These are phyloP conservation scores for Platichthys flesus DNA, from an alignment of 2,113 vertebrate species.

Conservation along the genomic window DNA sequence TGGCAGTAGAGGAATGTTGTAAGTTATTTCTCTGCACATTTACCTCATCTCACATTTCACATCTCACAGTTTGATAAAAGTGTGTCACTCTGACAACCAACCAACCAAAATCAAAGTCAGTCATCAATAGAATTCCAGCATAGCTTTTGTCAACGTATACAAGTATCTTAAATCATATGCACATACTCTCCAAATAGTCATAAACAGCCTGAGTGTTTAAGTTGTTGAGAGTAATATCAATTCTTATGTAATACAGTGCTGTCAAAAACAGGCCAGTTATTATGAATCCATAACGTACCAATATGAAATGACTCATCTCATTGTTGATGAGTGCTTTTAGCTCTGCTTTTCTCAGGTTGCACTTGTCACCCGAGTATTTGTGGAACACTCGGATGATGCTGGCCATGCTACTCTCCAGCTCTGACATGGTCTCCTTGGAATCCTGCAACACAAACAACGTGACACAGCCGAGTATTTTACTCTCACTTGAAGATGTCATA, in stretches of 20 bases:
- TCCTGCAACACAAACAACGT: slow-evolving; percentile 33
- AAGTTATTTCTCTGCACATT: neutral
- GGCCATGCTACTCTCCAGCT: slow-evolving; percentile 77
- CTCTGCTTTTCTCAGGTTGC: slow-evolving; percentile 80
- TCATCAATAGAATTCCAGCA: too few species aligned
- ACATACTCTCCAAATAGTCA: neutral
- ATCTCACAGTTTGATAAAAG: neutral
- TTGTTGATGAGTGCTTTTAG: slow-evolving; percentile 82
- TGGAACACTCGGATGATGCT: slow-evolving; percentile 78
- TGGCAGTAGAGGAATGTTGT: too few species aligned
- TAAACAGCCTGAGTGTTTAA: neutral
- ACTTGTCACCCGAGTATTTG: slow-evolving; percentile 77
- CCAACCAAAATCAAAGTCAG: too few species aligned
- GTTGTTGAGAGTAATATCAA: neutral
- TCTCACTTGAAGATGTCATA: neutral
- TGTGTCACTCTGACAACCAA: too few species aligned
- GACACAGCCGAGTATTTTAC: neutral
- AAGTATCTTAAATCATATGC: neutral
- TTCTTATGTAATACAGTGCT: neutral
- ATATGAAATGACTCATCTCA: slow-evolving; percentile 81
- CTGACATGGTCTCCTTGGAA: slow-evolving; percentile 60
- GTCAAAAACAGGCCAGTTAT: neutral
- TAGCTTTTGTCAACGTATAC: neutral
- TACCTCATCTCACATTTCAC: too few species aligned
- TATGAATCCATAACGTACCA: slow-evolving; percentile 52